Base-by-base conservation (phyloP, 2,888 invertebrate species). In the Pedicia rivosa region DNA sequence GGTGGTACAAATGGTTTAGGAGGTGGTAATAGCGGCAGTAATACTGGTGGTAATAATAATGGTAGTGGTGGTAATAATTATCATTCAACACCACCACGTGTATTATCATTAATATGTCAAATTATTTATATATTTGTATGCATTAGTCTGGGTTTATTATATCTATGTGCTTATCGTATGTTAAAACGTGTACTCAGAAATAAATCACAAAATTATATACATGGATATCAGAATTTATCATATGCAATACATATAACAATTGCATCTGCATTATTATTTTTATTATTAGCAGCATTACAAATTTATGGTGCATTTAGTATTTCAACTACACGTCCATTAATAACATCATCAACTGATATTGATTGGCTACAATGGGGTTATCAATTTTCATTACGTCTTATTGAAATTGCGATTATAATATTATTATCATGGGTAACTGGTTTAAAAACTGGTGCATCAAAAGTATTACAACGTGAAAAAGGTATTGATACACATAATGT, bases 281-380 rank as follows among this genome's bases (percentile, higher is more conserved):
- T 90, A 10, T 59, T 90, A 16, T 70, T 87, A 64, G 86, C 86
- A 2, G 74, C 74, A 10, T 68, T 90, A 17, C 88, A 90, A 53
- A 72, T 90, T 16, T 90, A 87, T 55, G 86, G 83, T 2, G 67
- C 81, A 33, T 71, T 78, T 49, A 73, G 71, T 33, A 72, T 78
- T 29, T 65, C 67, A 50, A 59, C 54, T 43, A 47, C 50, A 3
- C 51, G 57, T 3, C 50, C 52, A 1, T 30, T 53, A n/a, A 50
- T 51, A 12, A 36, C 60, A 54, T 43, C 62, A 59, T 24, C 13
- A 4, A 45, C 53, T 1, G 76, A 78, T 48, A 74, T 77, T 48
- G 77, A 78, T 42, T 92, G 92, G 92, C 67, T 88, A 4, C 80
- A 90, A 66, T 91, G 88, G 87, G 80, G 83, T 14, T 90, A 84